A percentile compares a stretch with the other conserved stretches of the same genome.
Evolutionary conservation across 2,113 vertebrate genomes (phyloP).

Genomic region (Dromaius novaehollandiae): DNA sequence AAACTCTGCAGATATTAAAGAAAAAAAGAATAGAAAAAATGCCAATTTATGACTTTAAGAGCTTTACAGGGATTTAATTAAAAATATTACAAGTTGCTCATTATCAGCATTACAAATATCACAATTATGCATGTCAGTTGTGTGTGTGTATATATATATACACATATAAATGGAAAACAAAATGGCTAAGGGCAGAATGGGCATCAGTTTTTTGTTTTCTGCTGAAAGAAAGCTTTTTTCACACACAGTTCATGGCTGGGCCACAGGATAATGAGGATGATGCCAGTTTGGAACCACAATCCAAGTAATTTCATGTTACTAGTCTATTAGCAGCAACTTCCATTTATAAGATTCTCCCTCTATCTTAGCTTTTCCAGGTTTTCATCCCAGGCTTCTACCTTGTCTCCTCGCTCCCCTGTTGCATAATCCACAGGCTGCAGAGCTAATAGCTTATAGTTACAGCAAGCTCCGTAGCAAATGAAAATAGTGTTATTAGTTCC

Average conservation of each 20-base stretch:
- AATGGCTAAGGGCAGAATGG: slow-evolving; percentile 22
- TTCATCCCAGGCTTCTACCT: background rate
- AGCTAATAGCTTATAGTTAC: background rate
- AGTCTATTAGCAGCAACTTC: background rate
- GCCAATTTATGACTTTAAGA: slow-evolving; percentile 63
- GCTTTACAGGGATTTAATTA: slow-evolving; percentile 69
- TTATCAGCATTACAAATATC: slow-evolving; percentile 53
- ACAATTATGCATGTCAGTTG: background rate
- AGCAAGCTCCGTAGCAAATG: background rate
- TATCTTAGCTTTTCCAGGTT: background rate
- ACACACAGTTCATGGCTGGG: background rate
- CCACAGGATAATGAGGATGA: background rate
- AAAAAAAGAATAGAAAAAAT: slow-evolving; percentile 56
- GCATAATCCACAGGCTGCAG: background rate
- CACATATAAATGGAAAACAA: background rate
- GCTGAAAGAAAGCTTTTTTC: background rate
- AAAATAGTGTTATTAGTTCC: background rate
- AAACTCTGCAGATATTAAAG: slow-evolving; percentile 38
- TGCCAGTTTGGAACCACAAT: background rate
- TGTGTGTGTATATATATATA: too few relatives aligned
- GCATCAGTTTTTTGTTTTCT: background rate
- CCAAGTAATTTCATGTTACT: background rate
- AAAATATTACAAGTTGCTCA: slow-evolving; percentile 66
- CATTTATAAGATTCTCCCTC: background rate
- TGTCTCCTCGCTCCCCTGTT: background rate